Conservation (phyloP, 2,113 vertebrate species). For the Pseudorhombus dupliciocellatus region DNA sequence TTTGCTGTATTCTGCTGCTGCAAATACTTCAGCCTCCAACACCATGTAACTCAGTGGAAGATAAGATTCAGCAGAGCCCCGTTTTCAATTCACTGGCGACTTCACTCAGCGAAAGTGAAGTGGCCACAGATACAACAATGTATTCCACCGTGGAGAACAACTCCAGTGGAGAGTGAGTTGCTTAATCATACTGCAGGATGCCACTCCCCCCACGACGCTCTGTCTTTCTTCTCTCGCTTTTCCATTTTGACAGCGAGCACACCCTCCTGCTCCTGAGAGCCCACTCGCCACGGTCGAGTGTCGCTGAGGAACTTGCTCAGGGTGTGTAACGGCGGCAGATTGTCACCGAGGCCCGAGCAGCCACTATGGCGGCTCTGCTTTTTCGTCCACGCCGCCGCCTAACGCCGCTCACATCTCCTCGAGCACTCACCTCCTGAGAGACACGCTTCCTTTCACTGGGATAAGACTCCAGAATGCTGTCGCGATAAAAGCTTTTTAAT, state of each 20-base stretch:
- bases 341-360: conserved; percentile 30
- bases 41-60: not conserved
- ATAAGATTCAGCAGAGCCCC: not conserved
- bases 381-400: conserved; percentile 21
- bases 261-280: conserved; percentile 34
- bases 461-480: conserved; percentile 13
- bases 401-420: conserved; percentile 15
- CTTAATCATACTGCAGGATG: conserved; percentile 48
- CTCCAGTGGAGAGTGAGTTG: conserved; percentile 35
- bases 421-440: conserved; percentile 39
- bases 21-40: not conserved
- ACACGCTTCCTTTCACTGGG: not conserved
- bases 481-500: conserved; percentile 78
- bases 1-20: not conserved
- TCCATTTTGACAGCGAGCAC: conserved; percentile 40
- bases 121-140: conserved; percentile 14
- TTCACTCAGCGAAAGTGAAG: conserved; percentile 26
- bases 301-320: conserved; percentile 52
- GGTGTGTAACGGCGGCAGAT: conserved; percentile 49
- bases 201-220: not conserved
- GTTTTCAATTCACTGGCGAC: conserved; percentile 23
- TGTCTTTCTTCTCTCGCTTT: conserved; percentile 2
- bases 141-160: conserved; percentile 9
- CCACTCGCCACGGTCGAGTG: conserved; percentile 39
- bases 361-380: conserved; percentile 19